Evolutionary conservation across 2,888 invertebrate species (phyloP).

Genomic region (Pammene fasciana): DNA sequence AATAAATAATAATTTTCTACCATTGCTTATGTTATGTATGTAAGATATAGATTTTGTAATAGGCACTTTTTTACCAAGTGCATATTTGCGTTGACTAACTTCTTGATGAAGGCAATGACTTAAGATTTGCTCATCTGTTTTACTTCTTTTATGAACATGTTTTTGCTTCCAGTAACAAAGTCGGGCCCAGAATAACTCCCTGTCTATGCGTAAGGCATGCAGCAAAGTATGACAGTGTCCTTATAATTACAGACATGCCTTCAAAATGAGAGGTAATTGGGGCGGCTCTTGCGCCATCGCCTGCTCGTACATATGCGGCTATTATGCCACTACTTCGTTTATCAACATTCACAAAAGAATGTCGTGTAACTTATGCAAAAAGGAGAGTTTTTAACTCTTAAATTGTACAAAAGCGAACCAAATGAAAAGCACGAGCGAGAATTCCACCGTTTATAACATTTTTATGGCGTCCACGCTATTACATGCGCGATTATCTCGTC

Average conservation of each 20-base stretch:
- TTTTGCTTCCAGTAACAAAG: conserved; percentile 4
- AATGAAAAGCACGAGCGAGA: conserved; percentile 11
- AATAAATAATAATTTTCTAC: no score
- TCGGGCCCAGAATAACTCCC: conserved; percentile 28
- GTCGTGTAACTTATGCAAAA: conserved; percentile 32
- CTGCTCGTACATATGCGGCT: conserved; percentile 28
- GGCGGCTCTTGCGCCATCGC: conserved; percentile 53
- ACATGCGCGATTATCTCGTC: conserved; percentile 34
- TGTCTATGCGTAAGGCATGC: conserved; percentile 46
- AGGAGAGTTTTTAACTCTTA: conserved; percentile 17
- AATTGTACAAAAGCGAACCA: conserved; percentile 11
- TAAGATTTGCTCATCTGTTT: conserved; percentile 1
- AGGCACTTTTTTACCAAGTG: no score
- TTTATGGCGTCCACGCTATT: conserved; percentile 23
- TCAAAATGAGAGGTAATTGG: conserved; percentile 63
- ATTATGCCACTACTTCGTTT: conserved; percentile 37
- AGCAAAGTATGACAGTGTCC: conserved; percentile 62
- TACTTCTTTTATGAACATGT: neutral
- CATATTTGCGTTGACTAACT: no score
- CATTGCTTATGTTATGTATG: no score
- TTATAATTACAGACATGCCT: conserved; percentile 60
- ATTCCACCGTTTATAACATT: conserved; percentile 25
- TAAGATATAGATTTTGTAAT: no score
- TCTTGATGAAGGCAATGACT: neutral
- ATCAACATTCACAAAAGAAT: conserved; percentile 37